Evolutionary conservation across 92 coral and sea anemone genomes (phyloP).

Genomic region (Palythoa heliodiscus): DNA sequence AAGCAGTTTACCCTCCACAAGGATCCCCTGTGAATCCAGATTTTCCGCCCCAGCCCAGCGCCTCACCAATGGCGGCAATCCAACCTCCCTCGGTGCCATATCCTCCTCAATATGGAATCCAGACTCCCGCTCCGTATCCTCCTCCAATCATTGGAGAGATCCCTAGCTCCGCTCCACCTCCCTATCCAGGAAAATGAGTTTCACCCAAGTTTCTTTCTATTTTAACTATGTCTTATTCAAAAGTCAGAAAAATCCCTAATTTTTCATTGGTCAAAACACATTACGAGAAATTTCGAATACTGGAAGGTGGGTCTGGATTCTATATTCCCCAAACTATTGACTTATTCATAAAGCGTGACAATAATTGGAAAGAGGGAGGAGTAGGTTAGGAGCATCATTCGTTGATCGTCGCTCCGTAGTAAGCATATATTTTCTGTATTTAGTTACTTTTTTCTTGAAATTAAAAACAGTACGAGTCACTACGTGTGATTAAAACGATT

Average conservation of each 20-base stretch:
- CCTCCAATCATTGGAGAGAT: not conserved
- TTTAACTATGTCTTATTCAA: not conserved
- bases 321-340: too few species aligned
- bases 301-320: too few species aligned
- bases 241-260: not conserved
- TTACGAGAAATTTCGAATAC: too few species aligned
- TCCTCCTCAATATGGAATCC: slow-evolving; percentile 23
- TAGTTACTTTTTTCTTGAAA: too few species aligned
- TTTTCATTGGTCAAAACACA: too few species aligned
- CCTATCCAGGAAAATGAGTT: not conserved
- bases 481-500: too few species aligned
- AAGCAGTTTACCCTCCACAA: not conserved
- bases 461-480: too few species aligned
- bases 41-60: slow-evolving; percentile 10
- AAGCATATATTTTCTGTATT: too few species aligned
- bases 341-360: too few species aligned
- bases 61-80: not conserved
- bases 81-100: slow-evolving; percentile 13
- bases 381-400: too few species aligned
- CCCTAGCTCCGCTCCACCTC: slow-evolving; percentile 2
- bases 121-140: slow-evolving; percentile 16
- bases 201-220: not conserved
- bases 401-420: too few species aligned
- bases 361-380: too few species aligned
- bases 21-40: not conserved